Percentiles rank a stretch among this genome's conserved stretches.
These are phyloP conservation scores for Ptychadena robeensis DNA, from an alignment of 2,797 vertebrate genomes.

Conservation along the genomic window DNA sequence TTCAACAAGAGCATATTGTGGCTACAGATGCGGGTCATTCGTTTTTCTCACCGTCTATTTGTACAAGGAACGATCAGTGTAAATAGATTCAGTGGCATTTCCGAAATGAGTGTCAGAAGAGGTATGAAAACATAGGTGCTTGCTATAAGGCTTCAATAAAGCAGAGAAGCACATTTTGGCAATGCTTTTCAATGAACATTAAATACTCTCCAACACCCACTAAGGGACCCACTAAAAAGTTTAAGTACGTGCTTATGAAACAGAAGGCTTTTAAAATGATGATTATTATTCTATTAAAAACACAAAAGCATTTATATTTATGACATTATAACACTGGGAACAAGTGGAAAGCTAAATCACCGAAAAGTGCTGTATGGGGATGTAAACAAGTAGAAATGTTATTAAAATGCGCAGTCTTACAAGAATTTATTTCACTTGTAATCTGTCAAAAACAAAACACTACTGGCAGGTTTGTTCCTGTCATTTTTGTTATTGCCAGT, in stretches of 20 bases:
- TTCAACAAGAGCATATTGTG: constrained; percentile 21
- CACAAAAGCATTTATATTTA: constrained; percentile 21
- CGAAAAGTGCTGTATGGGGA: constrained; percentile 17
- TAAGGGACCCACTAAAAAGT: constrained; percentile 35
- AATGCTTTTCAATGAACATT: constrained; percentile 23
- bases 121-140: constrained; percentile 12
- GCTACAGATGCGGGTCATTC: constrained; percentile 19
- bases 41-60: constrained; percentile 29
- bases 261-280: constrained; percentile 13
- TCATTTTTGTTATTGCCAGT: too few species aligned
- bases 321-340: constrained; percentile 20
- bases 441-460: too few species aligned
- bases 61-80: background rate
- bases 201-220: constrained; percentile 16
- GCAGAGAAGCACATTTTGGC: background rate
- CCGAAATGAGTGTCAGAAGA: constrained; percentile 24
- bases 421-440: background rate
- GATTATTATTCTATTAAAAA: constrained; percentile 24
- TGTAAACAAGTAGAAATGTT: background rate
- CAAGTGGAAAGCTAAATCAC: constrained; percentile 18
- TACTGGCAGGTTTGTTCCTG: too few species aligned
- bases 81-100: constrained; percentile 26
- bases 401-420: background rate
- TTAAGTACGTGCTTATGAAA: constrained; percentile 13
- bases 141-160: constrained; percentile 22